Conservation (phyloP, 2,888 invertebrate species). For the Archips crataeganus region DNA sequence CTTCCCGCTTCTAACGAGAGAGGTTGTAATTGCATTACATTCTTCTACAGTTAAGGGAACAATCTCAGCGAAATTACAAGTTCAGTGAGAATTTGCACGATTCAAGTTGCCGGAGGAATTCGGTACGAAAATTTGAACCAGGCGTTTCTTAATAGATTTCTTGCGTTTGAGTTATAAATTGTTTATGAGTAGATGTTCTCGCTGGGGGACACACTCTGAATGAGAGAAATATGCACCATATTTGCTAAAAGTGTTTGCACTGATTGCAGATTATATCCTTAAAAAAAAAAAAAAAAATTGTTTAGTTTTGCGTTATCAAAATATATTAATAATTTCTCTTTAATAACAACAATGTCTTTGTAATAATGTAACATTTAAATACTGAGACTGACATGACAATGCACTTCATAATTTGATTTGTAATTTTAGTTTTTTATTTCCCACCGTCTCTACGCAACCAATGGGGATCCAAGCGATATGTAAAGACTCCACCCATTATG, state of each 20-base stretch:
- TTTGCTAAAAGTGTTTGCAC: no score
- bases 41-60: constrained; percentile 72
- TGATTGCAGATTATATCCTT: no score
- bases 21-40: constrained; percentile 76
- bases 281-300: no score
- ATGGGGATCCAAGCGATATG: constrained; percentile 6
- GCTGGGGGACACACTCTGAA: no score
- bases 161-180: constrained; percentile 20
- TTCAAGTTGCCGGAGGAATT: constrained; percentile 51
- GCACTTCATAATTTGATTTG: background rate
- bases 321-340: background rate
- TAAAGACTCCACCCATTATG: constrained; percentile 19
- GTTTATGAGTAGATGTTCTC: no score
- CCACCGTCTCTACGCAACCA: constrained; percentile 13
- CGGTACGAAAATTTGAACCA: constrained; percentile 43
- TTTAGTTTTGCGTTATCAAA: constrained; percentile 15
- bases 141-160: constrained; percentile 27
- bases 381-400: background rate
- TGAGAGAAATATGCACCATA: no score
- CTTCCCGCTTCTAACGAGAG: constrained; percentile 62
- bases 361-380: background rate
- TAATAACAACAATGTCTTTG: background rate
- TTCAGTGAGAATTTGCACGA: constrained; percentile 60
- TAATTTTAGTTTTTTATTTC: constrained; percentile 23
- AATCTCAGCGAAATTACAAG: constrained; percentile 75